phyloP scores from a whole-genome alignment of 2,113 vertebrate species.

The Stigmatopora argus region DNA sequence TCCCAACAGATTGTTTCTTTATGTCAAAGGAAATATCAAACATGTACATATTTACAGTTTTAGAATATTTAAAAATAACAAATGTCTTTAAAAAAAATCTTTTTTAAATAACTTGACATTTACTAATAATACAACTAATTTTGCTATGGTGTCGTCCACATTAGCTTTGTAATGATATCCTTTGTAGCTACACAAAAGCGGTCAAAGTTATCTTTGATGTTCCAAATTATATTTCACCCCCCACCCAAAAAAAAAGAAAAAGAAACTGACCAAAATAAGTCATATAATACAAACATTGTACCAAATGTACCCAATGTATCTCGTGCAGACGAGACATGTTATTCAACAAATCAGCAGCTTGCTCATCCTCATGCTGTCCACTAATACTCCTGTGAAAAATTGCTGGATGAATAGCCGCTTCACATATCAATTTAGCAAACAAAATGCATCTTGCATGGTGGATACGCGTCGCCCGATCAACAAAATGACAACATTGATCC shows the following conservation, averaged over 20 bases:
- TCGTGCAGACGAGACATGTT: conserved; percentile 51
- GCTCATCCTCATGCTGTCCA: conserved; percentile 49
- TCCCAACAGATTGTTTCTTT: not conserved
- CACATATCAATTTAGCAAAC: conserved; percentile 55
- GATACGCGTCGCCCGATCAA: conserved; percentile 57
- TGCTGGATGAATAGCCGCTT: conserved; percentile 63
- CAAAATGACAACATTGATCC: conserved; percentile 70
- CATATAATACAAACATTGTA: conserved; percentile 58
- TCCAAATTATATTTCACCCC: conserved; percentile 1
- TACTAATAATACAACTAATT: not conserved
- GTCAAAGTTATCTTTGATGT: conserved; percentile 8
- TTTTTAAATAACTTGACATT: not conserved
- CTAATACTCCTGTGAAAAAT: conserved; percentile 65
- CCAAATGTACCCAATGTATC: conserved; percentile 35
- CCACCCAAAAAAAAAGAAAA: not conserved
- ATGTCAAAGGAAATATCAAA: not conserved
- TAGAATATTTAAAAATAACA: not conserved
- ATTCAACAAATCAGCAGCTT: conserved; percentile 54
- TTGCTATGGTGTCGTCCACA: not conserved
- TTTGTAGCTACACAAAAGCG: conserved; percentile 2
- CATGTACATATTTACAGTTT: not conserved
- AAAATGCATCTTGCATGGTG: conserved; percentile 69
- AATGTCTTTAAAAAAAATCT: no score
- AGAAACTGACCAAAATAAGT: conserved; percentile 7
- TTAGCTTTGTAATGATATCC: not conserved